Evolutionary conservation across 1,140 invertebrate genomes (phyloP).

Genomic region (Papilio polyxenes): DNA sequence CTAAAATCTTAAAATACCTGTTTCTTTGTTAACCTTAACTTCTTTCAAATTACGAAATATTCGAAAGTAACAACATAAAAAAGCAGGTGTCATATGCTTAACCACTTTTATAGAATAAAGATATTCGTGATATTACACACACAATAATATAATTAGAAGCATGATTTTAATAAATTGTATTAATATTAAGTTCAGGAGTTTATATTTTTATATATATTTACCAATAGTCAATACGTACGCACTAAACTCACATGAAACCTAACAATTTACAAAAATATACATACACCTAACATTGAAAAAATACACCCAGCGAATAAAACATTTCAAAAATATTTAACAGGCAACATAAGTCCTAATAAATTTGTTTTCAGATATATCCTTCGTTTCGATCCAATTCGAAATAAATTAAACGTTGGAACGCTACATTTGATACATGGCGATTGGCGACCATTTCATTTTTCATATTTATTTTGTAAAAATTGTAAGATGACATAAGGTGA

Average conservation of each 20-base stretch:
- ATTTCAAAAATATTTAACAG: too few species aligned
- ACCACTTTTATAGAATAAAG: not conserved
- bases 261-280: constrained; percentile 3
- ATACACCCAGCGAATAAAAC: too few species aligned
- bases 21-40: constrained; percentile 11
- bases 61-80: not conserved
- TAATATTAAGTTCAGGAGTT: not conserved
- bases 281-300: not conserved
- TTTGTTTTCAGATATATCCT: too few species aligned
- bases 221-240: not conserved
- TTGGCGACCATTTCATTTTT: too few species aligned
- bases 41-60: not conserved
- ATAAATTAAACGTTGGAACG: too few species aligned
- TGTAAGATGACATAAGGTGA: too few species aligned
- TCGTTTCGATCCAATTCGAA: too few species aligned
- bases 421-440: too few species aligned
- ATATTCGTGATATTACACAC: not conserved
- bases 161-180: not conserved
- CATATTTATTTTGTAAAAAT: too few species aligned
- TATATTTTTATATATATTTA: not conserved
- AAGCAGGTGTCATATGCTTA: not conserved
- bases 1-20: constrained; percentile 26
- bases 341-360: too few species aligned
- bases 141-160: not conserved
- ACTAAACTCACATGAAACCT: not conserved